Conservation (phyloP, 2,113 vertebrate species). For the Tyrannus savana region DNA sequence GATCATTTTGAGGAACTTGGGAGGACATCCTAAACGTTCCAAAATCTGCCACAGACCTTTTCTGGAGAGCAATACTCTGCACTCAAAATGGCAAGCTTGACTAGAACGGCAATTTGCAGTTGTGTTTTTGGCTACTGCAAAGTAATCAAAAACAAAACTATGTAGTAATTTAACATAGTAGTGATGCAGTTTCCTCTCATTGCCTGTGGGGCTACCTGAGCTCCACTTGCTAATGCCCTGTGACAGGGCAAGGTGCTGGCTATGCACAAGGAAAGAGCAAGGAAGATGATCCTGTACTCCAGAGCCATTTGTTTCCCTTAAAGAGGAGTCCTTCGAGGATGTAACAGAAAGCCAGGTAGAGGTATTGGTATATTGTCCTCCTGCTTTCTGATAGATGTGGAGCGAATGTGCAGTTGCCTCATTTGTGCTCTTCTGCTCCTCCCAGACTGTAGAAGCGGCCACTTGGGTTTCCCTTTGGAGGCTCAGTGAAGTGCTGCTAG, state of each 20-base stretch:
- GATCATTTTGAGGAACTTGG: too few relatives aligned
- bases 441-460: neutral
- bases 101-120: neutral
- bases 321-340: neutral
- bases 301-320: neutral
- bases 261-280: neutral
- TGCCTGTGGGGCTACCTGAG: neutral
- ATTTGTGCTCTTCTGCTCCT: neutral
- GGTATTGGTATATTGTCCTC: neutral
- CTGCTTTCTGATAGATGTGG: neutral
- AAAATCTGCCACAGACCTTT: too few relatives aligned
- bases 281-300: neutral
- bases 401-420: accelerated
- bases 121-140: neutral
- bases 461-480: neutral
- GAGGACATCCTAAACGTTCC: too few relatives aligned
- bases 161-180: neutral
- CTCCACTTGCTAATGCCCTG: neutral
- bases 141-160: neutral
- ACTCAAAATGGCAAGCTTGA: neutral
- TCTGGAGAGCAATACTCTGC: neutral
- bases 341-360: neutral
- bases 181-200: neutral
- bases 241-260: neutral
- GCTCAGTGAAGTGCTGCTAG: neutral